phyloP scores from a whole-genome alignment of 1,140 invertebrate species.

The Schlechtendalia chinensis region DNA sequence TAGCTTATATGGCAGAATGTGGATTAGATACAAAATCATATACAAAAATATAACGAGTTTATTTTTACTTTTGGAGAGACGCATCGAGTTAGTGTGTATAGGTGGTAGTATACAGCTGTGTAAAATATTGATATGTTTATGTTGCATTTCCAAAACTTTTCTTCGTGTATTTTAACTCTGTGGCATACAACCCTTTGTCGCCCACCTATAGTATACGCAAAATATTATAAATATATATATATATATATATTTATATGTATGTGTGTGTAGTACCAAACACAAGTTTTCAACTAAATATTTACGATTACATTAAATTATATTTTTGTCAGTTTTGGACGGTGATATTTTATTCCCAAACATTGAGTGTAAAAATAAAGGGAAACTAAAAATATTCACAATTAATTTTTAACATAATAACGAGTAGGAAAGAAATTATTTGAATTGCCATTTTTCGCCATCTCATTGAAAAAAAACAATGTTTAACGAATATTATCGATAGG shows the following conservation, averaged over 20 bases:
- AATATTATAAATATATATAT: no score
- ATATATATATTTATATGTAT: no score
- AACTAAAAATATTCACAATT: not conserved
- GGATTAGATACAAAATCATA: no score
- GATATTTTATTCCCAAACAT: not conserved
- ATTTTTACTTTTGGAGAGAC: not conserved
- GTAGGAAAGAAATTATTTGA: not conserved
- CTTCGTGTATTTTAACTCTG: not conserved
- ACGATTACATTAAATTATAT: constrained; percentile 29
- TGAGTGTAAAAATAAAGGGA: not conserved
- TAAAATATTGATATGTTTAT: no score
- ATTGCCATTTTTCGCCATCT: not conserved
- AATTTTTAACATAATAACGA: not conserved
- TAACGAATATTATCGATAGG: no score
- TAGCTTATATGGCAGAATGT: no score
- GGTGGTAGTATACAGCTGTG: not conserved
- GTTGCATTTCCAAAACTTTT: not conserved
- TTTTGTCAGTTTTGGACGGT: not conserved
- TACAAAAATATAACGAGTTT: not conserved
- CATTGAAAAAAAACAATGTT: no score
- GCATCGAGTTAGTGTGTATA: not conserved
- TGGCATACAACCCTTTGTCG: no score
- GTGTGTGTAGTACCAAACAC: not conserved
- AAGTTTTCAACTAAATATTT: constrained; percentile 13
- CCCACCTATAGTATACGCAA: no score